Evolutionary conservation across 2,797 vertebrate genomes (phyloP).

Genomic region (Lacerta bilineata): DNA sequence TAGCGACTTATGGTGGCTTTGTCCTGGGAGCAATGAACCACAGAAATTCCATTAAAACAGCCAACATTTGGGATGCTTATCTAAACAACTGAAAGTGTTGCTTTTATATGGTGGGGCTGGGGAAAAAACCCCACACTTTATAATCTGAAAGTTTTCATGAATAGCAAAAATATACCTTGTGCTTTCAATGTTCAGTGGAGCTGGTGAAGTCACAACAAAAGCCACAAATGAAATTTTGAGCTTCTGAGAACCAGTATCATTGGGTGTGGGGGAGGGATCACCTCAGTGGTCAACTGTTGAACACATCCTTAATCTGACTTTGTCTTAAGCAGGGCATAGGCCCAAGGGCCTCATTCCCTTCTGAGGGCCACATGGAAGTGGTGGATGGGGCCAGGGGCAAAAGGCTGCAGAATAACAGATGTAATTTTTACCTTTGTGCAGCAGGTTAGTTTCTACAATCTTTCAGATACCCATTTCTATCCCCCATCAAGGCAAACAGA

Average conservation of each 20-base stretch:
- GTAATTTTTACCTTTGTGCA: no score
- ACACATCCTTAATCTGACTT: neutral
- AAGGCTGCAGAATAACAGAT: no score
- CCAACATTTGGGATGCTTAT: constrained; percentile 3
- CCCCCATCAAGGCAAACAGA: no score
- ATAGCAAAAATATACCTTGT: neutral
- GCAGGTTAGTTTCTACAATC: no score
- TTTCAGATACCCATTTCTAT: no score
- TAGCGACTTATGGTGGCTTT: neutral
- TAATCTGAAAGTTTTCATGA: neutral
- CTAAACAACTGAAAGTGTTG: neutral
- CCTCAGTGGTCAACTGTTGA: neutral
- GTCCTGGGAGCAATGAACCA: neutral
- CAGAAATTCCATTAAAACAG: neutral
- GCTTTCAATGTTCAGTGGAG: neutral
- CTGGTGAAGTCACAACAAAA: neutral
- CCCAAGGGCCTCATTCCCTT: no score
- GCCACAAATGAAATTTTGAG: neutral
- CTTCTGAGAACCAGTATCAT: neutral
- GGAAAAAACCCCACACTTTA: no score
- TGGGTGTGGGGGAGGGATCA: no score
- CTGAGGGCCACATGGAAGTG: no score
- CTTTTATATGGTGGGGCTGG: neutral
- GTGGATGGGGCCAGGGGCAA: no score
- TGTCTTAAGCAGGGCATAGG: no score